Conservation (phyloP, 53 echinoderm and acorn worm genomes). For the Crossaster papposus region DNA sequence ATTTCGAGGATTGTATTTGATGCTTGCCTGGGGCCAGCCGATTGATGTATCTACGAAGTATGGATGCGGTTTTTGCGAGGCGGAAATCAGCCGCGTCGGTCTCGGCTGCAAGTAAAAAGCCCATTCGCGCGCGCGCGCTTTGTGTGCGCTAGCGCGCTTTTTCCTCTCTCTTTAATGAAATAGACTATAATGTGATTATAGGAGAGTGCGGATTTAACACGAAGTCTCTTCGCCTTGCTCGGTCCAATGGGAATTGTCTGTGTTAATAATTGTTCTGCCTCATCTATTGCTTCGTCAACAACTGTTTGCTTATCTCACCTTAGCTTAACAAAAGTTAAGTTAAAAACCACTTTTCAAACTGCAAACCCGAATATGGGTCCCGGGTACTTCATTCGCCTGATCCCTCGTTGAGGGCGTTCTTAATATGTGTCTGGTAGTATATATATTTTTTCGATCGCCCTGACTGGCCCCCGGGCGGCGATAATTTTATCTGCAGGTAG, state of each 20-base stretch:
- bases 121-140: not conserved
- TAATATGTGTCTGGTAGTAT: too few species aligned
- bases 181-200: slow-evolving; percentile 28
- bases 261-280: slow-evolving; percentile 16
- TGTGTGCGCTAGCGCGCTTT: not conserved
- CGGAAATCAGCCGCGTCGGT: not conserved
- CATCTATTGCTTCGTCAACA: not conserved
- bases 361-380: too few species aligned
- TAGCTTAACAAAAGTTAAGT: not conserved
- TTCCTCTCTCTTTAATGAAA: slow-evolving; percentile 9
- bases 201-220: not conserved
- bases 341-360: not conserved
- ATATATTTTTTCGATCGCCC: too few species aligned
- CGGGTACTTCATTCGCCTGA: too few species aligned
- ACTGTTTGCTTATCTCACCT: not conserved
- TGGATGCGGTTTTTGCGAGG: not conserved
- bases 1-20: slow-evolving; percentile 1
- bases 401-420: too few species aligned
- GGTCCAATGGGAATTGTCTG: slow-evolving; percentile 8
- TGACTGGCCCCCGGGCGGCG: too few species aligned
- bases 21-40: slow-evolving; percentile 8
- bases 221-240: not conserved
- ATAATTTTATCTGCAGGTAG: too few species aligned
- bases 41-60: not conserved
- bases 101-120: not conserved